These are phyloP conservation scores for Penaeus vannamei DNA, from an alignment of 1,140 invertebrate genomes.

Conservation along the genomic window DNA sequence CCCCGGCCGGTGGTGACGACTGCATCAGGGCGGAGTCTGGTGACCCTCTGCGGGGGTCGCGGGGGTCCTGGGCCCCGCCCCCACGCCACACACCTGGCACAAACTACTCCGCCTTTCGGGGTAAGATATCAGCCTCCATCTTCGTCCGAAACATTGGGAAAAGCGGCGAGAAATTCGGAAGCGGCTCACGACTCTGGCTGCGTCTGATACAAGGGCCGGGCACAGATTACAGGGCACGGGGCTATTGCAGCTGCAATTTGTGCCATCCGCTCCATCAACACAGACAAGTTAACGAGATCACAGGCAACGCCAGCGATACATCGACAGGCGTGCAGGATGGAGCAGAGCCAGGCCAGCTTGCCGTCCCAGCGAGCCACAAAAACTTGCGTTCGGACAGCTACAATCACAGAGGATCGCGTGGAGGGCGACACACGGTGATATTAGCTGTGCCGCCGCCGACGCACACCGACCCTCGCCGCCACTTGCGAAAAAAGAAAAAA, in stretches of 20 bases:
- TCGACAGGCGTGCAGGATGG: conserved; percentile 59
- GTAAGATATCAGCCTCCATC: neutral
- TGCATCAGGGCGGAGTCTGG: neutral
- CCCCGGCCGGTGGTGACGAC: neutral
- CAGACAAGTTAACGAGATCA: conserved; percentile 66
- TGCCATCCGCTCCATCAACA: conserved; percentile 66
- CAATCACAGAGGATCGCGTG: conserved; percentile 24
- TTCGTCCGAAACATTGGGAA: conserved; percentile 60
- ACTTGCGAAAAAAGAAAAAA: conserved; percentile 26
- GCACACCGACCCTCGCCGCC: conserved; percentile 9
- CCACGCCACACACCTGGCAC: neutral
- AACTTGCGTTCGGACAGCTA: neutral
- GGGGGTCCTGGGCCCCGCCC: conserved; percentile 4
- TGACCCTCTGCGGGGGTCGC: neutral
- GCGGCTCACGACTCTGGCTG: conserved; percentile 34
- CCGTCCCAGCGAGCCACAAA: neutral
- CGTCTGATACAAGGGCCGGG: conserved; percentile 57
- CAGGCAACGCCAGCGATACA: conserved; percentile 64
- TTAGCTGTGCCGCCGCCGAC: conserved; percentile 8
- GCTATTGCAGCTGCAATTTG: conserved; percentile 65
- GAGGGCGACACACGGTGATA: conserved; percentile 37
- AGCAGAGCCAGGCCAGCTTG: conserved; percentile 23
- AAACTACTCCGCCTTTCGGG: neutral
- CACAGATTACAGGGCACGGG: conserved; percentile 65
- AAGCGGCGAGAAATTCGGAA: conserved; percentile 45